A percentile compares a stretch with the other conserved stretches of the same genome.
These are phyloP conservation scores for Callospermophilus lateralis DNA, from an alignment of 2,113 vertebrate genomes.

Conservation along the genomic window DNA sequence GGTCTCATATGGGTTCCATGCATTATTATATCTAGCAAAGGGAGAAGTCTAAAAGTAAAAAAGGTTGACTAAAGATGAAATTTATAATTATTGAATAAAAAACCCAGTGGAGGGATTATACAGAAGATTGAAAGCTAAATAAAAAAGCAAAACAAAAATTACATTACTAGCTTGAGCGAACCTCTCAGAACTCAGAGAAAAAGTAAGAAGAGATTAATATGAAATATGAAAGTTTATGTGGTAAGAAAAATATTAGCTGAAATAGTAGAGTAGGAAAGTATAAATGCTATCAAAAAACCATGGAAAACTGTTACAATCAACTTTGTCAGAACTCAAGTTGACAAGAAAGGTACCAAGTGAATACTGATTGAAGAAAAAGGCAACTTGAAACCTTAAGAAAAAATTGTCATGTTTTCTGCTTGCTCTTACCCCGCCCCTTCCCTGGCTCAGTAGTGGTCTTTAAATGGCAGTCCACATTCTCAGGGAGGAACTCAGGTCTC, in stretches of 20 bases:
- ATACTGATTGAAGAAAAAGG: neutral
- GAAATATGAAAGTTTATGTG: neutral
- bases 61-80: conserved; percentile 2
- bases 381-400: neutral
- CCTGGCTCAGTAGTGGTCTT: neutral
- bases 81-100: conserved; percentile 9
- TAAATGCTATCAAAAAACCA: neutral
- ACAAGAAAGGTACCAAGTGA: neutral
- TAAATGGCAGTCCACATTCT: too few species aligned
- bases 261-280: neutral
- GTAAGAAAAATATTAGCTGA: neutral
- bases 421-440: fast-evolving
- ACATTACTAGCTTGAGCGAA: neutral
- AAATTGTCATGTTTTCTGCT: neutral
- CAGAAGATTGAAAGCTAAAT: conserved; percentile 8
- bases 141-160: neutral
- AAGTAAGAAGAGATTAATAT: neutral
- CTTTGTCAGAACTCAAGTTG: neutral
- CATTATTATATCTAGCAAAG: conserved; percentile 3
- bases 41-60: neutral
- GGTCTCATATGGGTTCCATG: neutral
- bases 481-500: neutral
- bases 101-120: neutral
- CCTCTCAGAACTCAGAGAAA: neutral
- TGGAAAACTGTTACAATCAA: neutral